phyloP scores from a whole-genome alignment of 2,113 vertebrate genomes.

The Oreochromis aureus region DNA sequence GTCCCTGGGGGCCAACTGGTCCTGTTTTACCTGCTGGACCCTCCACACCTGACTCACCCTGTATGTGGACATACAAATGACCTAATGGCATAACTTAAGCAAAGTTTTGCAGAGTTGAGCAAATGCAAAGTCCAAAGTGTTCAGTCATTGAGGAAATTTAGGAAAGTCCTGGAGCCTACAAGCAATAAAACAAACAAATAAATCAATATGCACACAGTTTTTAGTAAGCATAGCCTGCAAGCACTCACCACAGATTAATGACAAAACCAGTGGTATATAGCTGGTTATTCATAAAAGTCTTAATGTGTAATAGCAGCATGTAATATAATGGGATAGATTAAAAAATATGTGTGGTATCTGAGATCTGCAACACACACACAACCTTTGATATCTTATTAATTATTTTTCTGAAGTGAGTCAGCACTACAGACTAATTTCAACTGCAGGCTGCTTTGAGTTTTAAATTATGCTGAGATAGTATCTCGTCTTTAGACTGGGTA shows the following conservation, averaged over 20 bases:
- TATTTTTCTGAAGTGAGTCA: background rate
- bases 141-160: background rate
- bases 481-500: background rate
- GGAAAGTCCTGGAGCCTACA: background rate
- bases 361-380: background rate
- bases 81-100: background rate
- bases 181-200: background rate
- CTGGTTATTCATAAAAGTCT: background rate
- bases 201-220: background rate
- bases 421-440: background rate
- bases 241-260: background rate
- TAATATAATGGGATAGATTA: background rate
- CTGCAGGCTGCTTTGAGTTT: background rate
- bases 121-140: background rate
- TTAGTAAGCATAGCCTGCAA: background rate
- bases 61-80: background rate
- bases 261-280: background rate
- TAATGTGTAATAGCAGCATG: background rate
- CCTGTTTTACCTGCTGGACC: conserved; percentile 95
- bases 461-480: background rate
- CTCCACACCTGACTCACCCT: conserved; percentile 92
- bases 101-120: background rate
- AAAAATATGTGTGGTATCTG: background rate
- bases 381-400: background rate
- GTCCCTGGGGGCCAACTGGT: conserved; percentile 92